Base-by-base conservation (phyloP, 2,797 vertebrate genomes). In the Melanotaenia nigrans region DNA sequence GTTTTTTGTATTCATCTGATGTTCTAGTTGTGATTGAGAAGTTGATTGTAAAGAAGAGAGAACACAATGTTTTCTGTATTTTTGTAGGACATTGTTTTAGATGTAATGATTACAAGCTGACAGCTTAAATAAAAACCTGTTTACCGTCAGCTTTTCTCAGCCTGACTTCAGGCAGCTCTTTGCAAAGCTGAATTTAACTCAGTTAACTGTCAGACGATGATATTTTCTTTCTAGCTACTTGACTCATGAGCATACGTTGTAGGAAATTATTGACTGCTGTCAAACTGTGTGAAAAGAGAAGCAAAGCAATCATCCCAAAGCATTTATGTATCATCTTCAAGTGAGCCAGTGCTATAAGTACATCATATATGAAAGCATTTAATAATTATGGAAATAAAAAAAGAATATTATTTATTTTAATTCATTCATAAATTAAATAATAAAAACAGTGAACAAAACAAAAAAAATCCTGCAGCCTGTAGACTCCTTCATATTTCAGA, bases 191-290 rank as follows among this genome's bases (percentile, higher is more conserved):
- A 51, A 9, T 20, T 59, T n/a, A 69, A 62, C 67, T 57, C 68
- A 16, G 54, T 47, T 68, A 71, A 42, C 56, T 65, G 64, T 40
- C 64, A 63, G 30, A n/a, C n/a, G 61, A 59, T 68, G 59, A 68
- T 11, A 53, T n/a, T 24, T 64, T 64, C 9, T 24, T 5, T 11
- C 49, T 45, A 49, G 36, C 59, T 71, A 54, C 47, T 25, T 13
- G 4, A 60, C 35, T 73, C 59, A 30, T 61, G 25, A 75, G 33
- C 78, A 54, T 35, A 61, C 65, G 38, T 10, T 9, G 69, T 22
- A 61, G 18, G 32, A 42, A 78, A 67, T 22, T 16, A 20, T 47
- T 13, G 63, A 51, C 54, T 56, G 62, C 56, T 60, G 62, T 63
- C 69, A 73, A 30, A 68, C 35, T 45, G 75, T 2, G n/a, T 16